Percentiles rank a stretch among this genome's conserved stretches.
Evolutionary conservation across 2,113 vertebrate species (phyloP).

Genomic region (Sinocyclocheilus anshuiensis): DNA sequence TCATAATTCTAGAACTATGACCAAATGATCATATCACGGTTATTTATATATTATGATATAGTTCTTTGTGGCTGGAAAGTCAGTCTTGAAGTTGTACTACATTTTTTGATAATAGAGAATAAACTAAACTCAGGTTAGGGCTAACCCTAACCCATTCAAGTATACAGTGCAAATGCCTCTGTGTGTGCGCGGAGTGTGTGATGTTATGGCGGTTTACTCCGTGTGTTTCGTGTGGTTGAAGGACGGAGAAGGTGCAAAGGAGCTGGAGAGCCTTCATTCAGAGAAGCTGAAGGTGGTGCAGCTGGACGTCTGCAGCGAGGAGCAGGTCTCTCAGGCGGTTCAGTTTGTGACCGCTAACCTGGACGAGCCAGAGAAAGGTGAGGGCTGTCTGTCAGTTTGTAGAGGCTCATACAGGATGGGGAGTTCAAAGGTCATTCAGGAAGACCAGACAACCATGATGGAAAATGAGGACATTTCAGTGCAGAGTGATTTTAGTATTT

Average conservation of each 20-base stretch:
- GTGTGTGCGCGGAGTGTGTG: not conserved
- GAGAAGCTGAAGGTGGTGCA: constrained; percentile 84
- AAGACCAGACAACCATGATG: not conserved
- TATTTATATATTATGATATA: not conserved
- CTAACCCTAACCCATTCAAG: too few species aligned
- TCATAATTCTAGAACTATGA: not conserved
- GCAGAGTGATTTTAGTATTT: too few species aligned
- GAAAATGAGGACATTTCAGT: not conserved
- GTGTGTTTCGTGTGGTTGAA: constrained; percentile 60
- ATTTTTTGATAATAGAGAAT: too few species aligned
- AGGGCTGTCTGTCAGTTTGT: too few species aligned
- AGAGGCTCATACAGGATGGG: not conserved
- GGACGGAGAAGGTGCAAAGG: constrained; percentile 75
- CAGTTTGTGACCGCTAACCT: constrained; percentile 75
- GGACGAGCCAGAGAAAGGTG: constrained; percentile 76
- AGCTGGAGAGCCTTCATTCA: constrained; percentile 76
- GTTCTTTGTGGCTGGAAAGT: not conserved
- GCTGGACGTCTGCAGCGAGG: constrained; percentile 86
- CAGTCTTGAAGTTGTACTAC: too few species aligned
- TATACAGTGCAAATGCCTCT: too few species aligned
- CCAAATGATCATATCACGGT: not conserved
- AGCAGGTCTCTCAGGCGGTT: constrained; percentile 77
- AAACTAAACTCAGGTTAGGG: too few species aligned
- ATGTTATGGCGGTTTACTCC: not conserved
- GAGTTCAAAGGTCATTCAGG: not conserved